A percentile compares a stretch with the other conserved stretches of the same genome.
Evolutionary conservation across 2,888 invertebrate genomes (phyloP).

Genomic region (Noctua pronuba): DNA sequence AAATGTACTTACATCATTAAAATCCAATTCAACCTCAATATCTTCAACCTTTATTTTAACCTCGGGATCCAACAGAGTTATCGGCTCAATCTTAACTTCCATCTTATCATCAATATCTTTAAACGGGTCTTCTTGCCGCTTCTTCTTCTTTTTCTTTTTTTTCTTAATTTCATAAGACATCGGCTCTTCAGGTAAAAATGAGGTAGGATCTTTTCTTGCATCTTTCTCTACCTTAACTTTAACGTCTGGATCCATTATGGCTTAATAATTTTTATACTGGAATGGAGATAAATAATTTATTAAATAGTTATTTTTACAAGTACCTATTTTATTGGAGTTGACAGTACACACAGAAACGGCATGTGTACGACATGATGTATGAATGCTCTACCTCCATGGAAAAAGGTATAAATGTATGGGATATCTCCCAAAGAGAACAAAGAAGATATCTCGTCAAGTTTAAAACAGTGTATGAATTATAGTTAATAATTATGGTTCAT

Average conservation of each 20-base stretch:
- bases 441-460: too few relatives aligned
- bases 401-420: too few relatives aligned
- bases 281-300: conserved; percentile 17
- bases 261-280: conserved; percentile 40
- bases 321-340: too few relatives aligned
- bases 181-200: conserved; percentile 84
- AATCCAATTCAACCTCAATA: conserved; percentile 86
- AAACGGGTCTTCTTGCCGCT: conserved; percentile 84
- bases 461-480: too few relatives aligned
- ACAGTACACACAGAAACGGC: too few relatives aligned
- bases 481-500: not conserved
- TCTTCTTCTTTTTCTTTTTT: conserved; percentile 86
- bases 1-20: conserved; percentile 83
- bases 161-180: conserved; percentile 86
- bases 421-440: too few relatives aligned
- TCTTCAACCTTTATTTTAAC: conserved; percentile 86
- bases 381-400: not conserved
- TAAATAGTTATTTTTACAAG: not conserved
- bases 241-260: conserved; percentile 51
- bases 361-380: not conserved
- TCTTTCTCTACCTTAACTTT: conserved; percentile 58
- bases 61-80: conserved; percentile 80
- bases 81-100: conserved; percentile 59
- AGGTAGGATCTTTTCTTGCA: conserved; percentile 82
- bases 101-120: conserved; percentile 78